These are phyloP conservation scores for Mellilla xanthometata DNA, from an alignment of 2,888 invertebrate genomes.

Conservation along the genomic window DNA sequence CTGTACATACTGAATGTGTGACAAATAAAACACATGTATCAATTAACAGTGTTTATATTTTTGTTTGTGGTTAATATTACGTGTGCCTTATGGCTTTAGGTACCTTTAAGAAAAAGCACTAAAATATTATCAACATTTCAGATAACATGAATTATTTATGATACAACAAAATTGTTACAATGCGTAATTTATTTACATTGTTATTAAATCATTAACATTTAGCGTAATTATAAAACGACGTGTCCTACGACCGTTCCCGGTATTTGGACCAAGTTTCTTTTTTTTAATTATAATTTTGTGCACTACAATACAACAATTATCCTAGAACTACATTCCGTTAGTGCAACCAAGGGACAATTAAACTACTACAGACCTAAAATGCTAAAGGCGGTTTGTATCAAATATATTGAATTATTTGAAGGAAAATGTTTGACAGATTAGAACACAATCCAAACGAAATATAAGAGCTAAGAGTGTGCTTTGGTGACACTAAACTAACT, in stretches of 20 bases:
- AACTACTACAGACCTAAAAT: slow-evolving; percentile 23
- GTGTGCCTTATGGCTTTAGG: slow-evolving; percentile 73
- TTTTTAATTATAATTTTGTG: slow-evolving; percentile 63
- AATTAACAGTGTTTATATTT: slow-evolving; percentile 82
- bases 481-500: slow-evolving; percentile 26
- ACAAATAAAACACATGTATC: slow-evolving; percentile 54
- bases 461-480: slow-evolving; percentile 24
- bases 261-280: slow-evolving; percentile 24
- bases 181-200: slow-evolving; percentile 49
- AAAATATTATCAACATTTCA: slow-evolving; percentile 67
- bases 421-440: slow-evolving; percentile 20
- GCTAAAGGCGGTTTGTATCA: slow-evolving; percentile 48
- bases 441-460: slow-evolving; percentile 15
- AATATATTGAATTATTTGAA: slow-evolving; percentile 41
- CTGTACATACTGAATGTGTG: neutral
- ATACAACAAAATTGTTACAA: slow-evolving; percentile 61
- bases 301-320: slow-evolving; percentile 63
- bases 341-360: slow-evolving; percentile 38
- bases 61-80: slow-evolving; percentile 78
- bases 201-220: slow-evolving; percentile 22
- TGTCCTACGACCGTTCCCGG: slow-evolving; percentile 23
- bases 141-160: slow-evolving; percentile 61
- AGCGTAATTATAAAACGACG: slow-evolving; percentile 29
- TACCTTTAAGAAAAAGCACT: slow-evolving; percentile 72
- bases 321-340: slow-evolving; percentile 39